A percentile compares a stretch with the other conserved stretches of the same genome.
phyloP scores from a whole-genome alignment of 2,888 invertebrate species.

The Drosophila heteroneura region DNA sequence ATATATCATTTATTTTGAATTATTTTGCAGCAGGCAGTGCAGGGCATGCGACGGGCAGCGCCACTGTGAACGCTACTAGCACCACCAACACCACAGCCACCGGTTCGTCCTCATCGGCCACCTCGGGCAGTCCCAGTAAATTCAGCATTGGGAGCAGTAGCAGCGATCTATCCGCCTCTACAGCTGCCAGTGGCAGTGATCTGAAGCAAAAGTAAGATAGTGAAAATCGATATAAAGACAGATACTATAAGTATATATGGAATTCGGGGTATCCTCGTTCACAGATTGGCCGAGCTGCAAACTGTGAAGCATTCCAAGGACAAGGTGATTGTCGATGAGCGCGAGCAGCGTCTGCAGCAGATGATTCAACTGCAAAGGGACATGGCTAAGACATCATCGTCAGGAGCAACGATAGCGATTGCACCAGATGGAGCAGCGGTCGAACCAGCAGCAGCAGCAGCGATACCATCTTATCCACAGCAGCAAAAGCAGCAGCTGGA shows the following conservation, averaged over 20 bases:
- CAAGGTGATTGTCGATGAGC: slow-evolving; percentile 91
- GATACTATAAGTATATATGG: not conserved
- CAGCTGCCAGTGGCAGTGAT: slow-evolving; percentile 66
- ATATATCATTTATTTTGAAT: not conserved
- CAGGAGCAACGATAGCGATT: slow-evolving; percentile 6
- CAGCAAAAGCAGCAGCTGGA: slow-evolving; percentile 86
- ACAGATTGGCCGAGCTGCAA: slow-evolving; percentile 88
- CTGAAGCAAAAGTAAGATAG: slow-evolving; percentile 81
- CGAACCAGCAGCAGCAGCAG: slow-evolving; percentile 17
- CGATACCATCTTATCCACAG: not conserved
- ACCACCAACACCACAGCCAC: slow-evolving; percentile 5
- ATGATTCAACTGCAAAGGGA: slow-evolving; percentile 91
- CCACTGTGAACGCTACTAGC: slow-evolving; percentile 5
- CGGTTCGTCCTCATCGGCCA: slow-evolving; percentile 27
- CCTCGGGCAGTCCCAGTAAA: slow-evolving; percentile 43
- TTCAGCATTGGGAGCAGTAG: slow-evolving; percentile 33
- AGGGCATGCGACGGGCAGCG: slow-evolving; percentile 3
- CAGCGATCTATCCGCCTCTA: slow-evolving; percentile 36
- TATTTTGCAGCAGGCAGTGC: slow-evolving; percentile 23
- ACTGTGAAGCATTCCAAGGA: slow-evolving; percentile 91
- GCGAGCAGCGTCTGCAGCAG: slow-evolving; percentile 91
- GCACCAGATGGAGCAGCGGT: slow-evolving; percentile 84
- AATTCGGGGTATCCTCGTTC: not conserved
- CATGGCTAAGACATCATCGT: slow-evolving; percentile 89
- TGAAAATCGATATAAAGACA: not conserved